Evolutionary conservation across 2,113 vertebrate species (phyloP), one percentile per base, ranked within the genome.

Genomic region (Echinops telfairi): DNA sequence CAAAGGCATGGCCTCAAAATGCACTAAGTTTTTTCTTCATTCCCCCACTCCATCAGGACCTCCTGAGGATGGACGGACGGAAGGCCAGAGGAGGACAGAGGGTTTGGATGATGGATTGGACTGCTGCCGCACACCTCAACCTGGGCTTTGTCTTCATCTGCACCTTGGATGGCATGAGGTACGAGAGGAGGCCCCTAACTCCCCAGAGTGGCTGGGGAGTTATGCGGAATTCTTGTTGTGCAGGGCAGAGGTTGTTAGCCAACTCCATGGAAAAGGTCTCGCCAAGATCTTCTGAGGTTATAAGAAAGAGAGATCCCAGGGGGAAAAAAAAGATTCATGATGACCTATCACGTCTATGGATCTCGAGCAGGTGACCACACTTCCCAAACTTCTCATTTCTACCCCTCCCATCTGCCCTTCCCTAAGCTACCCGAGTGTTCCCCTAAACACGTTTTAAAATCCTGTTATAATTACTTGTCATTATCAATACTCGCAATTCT

Each of bases 151-250:
- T 25, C 84, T 85, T 81, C 2, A 2, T 25, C 77, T 64, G 27
- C 2, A 47, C 86, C 29, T 80, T 36, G 80, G 66, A 31, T 3
- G 17, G 12, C 7, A 0, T n/a, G 20, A 58, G 1, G 2, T 76
- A 60, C 47, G 15, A 22, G 1, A 0, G 29, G 14, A 16, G 29
- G 43, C 15, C 22, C 70, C 15, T 31, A 15, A 0, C 0, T 31
- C 27, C 25, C 9, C 43, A 68, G 40, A 38, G 4, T 2, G 10
- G 70, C 70, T 66, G 40, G 4, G 75, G 25, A 2, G 6, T 16
- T 15, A 3, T 70, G 66, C n/a, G 66, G 14, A 31, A 31, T n/a
- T 71, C n/a, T 71, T 16, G 17, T 71, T 75, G 20, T 43, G 33
- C 47, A 88, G 25, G 4, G 9, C 36, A 23, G 23, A n/a, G 68